Evolutionary conservation across 2,888 invertebrate species (phyloP), one percentile per base, ranked within the genome.

Genomic region (Cabera pusaria): DNA sequence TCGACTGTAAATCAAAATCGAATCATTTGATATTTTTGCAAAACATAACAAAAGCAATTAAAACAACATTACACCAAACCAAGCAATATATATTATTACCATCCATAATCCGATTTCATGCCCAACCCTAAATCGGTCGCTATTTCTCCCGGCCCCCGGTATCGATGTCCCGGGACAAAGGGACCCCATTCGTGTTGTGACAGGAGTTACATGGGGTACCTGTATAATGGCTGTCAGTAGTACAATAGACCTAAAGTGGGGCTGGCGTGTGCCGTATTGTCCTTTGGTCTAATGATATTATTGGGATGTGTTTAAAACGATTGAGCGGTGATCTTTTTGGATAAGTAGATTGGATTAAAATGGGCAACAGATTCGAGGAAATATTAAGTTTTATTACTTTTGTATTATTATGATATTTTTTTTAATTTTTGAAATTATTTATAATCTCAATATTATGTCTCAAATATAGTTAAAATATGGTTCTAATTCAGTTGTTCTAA

Each of bases 151-250:
- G 56, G 56, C 38, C n/a, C 75, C 70, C 65, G 63, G 59, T 79
- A 79, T 82, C 78, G 56, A 64, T 77, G 69, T 68, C 68, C 23
- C 51, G 54, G 68, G 70, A 81, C 81, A 81, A 56, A 29, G 32
- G 39, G 39, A 39, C 50, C 53, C 31, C 52, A 75, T 69, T 63
- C 62, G 56, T 83, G 68, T 86, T 86, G 70, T 87, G 86, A 87
- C 86, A 87, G 84, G 75, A 86, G 86, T 84, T 82, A 64, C 44
- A 31, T 23, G 41, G 41, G 35, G 41, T 35, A 42, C 41, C 41
- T 42, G 41, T 41, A 40, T 40, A 42, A 42, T 42, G 41, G 41
- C 32, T 37, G 32, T 43, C 42, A 37, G 8, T 26, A 37, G 43
- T 24, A 37, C 37, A 37, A 43, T 33, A 14, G 43, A 37, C 33